These are phyloP conservation scores for Trissolcus japonicus DNA, from an alignment of 2,888 invertebrate genomes.

Conservation along the genomic window DNA sequence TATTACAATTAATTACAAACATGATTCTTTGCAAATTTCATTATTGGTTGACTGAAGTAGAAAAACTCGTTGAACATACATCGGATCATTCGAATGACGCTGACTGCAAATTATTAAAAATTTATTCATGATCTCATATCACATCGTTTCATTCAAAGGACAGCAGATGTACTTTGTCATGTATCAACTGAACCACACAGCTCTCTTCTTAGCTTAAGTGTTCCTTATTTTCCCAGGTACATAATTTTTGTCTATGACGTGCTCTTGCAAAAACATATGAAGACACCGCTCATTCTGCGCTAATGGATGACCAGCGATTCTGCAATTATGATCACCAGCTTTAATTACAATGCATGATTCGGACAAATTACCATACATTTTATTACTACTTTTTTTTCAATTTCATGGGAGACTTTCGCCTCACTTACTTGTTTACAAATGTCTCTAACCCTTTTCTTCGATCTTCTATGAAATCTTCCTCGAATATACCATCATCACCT, in stretches of 20 bases:
- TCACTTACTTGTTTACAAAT: constrained; percentile 95
- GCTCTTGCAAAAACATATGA: constrained; percentile 99
- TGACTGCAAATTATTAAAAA: constrained; percentile 30
- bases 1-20: constrained; percentile 34
- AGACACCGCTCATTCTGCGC: constrained; percentile 99
- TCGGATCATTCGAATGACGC: constrained; percentile 31
- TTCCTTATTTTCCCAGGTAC: constrained; percentile 99
- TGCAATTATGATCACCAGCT: constrained; percentile 70
- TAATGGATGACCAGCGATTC: constrained; percentile 98
- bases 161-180: constrained; percentile 42
- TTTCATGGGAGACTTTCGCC: background rate
- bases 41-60: constrained; percentile 32
- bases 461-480: constrained; percentile 99
- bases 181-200: constrained; percentile 23
- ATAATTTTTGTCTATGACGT: constrained; percentile 98
- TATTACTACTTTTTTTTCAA: background rate
- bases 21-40: constrained; percentile 15
- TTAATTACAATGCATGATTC: background rate
- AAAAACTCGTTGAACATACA: constrained; percentile 34
- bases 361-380: too few species aligned
- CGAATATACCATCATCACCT: constrained; percentile 99
- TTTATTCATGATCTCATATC: constrained; percentile 50
- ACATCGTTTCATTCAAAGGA: constrained; percentile 48
- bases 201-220: constrained; percentile 80
- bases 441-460: constrained; percentile 97